These are phyloP conservation scores for Spicauda simplicius DNA, from an alignment of 2,888 invertebrate species.

Conservation along the genomic window DNA sequence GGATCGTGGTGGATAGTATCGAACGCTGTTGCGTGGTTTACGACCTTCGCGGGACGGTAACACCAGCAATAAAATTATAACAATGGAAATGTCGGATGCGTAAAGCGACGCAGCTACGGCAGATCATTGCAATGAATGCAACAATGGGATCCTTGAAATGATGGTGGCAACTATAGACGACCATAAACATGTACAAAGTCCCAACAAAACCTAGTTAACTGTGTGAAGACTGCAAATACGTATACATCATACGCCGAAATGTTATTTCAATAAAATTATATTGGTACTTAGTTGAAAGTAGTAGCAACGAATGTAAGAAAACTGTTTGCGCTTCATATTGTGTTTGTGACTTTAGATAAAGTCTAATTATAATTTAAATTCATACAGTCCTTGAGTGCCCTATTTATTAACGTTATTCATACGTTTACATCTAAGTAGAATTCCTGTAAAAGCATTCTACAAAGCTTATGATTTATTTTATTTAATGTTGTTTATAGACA, in stretches of 20 bases:
- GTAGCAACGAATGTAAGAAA: background rate
- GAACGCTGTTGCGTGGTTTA: conserved; percentile 78
- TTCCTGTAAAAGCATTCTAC: too few relatives aligned
- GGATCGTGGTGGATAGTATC: conserved; percentile 74
- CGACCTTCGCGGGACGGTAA: conserved; percentile 79
- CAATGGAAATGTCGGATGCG: conserved; percentile 82
- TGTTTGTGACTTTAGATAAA: too few relatives aligned
- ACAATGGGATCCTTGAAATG: conserved; percentile 79
- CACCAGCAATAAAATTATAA: conserved; percentile 83
- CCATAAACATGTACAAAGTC: conserved; percentile 65
- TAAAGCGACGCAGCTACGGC: conserved; percentile 76
- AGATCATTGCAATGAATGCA: conserved; percentile 80
- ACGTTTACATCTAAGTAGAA: too few relatives aligned
- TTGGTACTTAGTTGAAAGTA: background rate
- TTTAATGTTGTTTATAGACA: too few relatives aligned
- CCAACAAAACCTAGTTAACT: conserved; percentile 57
- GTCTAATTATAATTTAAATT: too few relatives aligned
- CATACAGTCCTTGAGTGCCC: too few relatives aligned
- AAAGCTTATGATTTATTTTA: too few relatives aligned
- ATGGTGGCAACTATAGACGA: conserved; percentile 79
- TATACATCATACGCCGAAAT: background rate
- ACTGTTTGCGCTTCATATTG: background rate
- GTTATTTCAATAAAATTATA: conserved; percentile 1
- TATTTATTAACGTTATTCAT: too few relatives aligned
- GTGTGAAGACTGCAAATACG: conserved; percentile 26